Evolutionary conservation across 2,797 vertebrate species (phyloP).

Genomic region (Morelia viridis): DNA sequence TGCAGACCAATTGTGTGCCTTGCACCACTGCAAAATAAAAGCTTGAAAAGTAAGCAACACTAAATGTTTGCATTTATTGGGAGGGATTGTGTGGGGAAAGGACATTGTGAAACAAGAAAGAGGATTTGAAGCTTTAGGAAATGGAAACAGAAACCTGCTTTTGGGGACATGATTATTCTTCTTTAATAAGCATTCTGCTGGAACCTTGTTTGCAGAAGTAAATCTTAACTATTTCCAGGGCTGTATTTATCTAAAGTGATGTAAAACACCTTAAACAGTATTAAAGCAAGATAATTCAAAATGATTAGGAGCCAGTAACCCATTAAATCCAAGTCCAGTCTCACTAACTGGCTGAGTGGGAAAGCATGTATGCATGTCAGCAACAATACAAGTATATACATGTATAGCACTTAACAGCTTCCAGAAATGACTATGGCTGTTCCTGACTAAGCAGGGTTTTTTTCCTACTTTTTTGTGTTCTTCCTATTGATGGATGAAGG

Average conservation of each 20-base stretch:
- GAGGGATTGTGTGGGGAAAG: neutral
- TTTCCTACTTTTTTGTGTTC: neutral
- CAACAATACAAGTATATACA: neutral
- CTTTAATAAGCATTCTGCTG: neutral
- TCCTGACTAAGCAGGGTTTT: neutral
- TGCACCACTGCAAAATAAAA: neutral
- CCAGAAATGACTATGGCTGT: neutral
- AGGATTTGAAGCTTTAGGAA: neutral
- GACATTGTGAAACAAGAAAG: neutral
- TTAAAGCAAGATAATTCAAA: slow-evolving; percentile 5
- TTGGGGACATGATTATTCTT: neutral
- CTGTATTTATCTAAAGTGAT: slow-evolving; percentile 4
- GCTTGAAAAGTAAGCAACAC: neutral
- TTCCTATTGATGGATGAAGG: neutral
- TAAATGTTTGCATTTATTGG: neutral
- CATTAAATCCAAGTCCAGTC: neutral
- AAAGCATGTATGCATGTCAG: neutral
- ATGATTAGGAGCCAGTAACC: neutral
- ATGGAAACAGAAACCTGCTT: neutral
- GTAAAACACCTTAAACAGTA: neutral
- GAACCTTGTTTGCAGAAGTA: neutral
- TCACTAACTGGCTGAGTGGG: neutral
- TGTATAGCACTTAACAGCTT: neutral
- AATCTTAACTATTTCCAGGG: neutral
- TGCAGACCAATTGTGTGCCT: neutral